Conservation (phyloP, 1,140 invertebrate genomes). For the Diprion similis region DNA sequence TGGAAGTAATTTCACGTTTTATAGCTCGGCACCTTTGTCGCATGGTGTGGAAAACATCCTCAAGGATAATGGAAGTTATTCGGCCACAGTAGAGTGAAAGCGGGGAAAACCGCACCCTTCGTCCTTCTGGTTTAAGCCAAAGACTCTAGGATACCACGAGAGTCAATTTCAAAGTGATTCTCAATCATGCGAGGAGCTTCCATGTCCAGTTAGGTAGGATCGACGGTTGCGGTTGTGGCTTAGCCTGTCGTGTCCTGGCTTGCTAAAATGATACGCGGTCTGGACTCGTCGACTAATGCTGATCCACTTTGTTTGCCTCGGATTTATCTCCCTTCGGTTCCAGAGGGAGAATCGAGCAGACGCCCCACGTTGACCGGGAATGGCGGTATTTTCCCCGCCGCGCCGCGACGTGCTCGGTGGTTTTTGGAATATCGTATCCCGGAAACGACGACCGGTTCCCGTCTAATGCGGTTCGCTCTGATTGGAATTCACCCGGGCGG, state of each 20-base stretch:
- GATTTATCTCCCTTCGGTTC: neutral
- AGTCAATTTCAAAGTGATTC: neutral
- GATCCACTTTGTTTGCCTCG: neutral
- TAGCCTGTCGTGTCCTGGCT: neutral
- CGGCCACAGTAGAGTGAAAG: conserved; percentile 3
- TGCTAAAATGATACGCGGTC: neutral
- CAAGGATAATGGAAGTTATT: too few relatives aligned
- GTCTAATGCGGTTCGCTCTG: neutral
- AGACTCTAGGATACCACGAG: too few relatives aligned
- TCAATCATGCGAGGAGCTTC: neutral
- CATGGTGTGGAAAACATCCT: too few relatives aligned
- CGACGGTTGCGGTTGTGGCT: neutral
- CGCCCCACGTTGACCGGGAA: too few relatives aligned
- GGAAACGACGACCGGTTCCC: too few relatives aligned
- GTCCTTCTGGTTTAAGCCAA: too few relatives aligned
- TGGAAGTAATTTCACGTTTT: too few relatives aligned
- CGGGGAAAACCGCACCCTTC: neutral
- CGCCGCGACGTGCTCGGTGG: too few relatives aligned
- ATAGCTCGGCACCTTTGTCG: too few relatives aligned
- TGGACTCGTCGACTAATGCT: neutral
- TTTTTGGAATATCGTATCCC: too few relatives aligned
- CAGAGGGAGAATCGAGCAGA: too few relatives aligned
- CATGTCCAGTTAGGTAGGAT: neutral
- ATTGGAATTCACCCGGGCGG: neutral
- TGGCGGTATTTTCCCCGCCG: too few relatives aligned